Evolutionary conservation across 2,113 vertebrate genomes (phyloP), one percentile per base, ranked within the genome.

Genomic region (Hypanus sabinus): DNA sequence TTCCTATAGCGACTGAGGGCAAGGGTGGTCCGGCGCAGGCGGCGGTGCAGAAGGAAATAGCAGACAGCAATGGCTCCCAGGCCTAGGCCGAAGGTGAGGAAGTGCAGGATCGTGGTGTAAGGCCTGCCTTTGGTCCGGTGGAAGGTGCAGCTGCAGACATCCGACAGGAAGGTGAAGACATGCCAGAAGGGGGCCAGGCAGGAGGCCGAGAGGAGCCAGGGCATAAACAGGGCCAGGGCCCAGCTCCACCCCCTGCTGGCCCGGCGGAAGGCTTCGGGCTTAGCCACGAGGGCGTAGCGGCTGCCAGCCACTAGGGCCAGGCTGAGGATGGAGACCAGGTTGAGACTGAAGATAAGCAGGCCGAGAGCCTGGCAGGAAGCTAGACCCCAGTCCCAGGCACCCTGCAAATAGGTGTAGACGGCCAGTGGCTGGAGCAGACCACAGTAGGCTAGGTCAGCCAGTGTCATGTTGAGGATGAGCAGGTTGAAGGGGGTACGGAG

Each of bases 261-360:
- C 93, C 38, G 12, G 0, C 14, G 65, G 75, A 94, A 94, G 0
- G n/a, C 9, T 30, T 30, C 30, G 11, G 68, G 68, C 30, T 46
- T 24, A 0, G 14, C 5, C 20, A 94, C 75, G 14, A 94, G 65
- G 75, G 46, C 10, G n/a, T 75, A 94, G 46, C 93, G 93, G 75
- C n/a, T 70, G n/a, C n/a, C 93, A 16, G 93, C 65, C 7, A 94
- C 73, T 7, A 27, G 22, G 24, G 30, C 71, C 65, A 94, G 20
- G 93, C 73, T 94, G 93, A 94, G 93, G 30, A 94, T 94, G 93
- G 93, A 94, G n/a, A 94, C 93, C n/a, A 75, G 55, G 73, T 94
- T 94, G 62, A 68, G 73, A 14, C 46, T 1, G 73, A 94, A 94
- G 38, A 94, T 20, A 11, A 94, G 7, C 24, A 94, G 93, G 38